phyloP scores from a whole-genome alignment of 1,140 invertebrate species.

The Saccostrea echinata region DNA sequence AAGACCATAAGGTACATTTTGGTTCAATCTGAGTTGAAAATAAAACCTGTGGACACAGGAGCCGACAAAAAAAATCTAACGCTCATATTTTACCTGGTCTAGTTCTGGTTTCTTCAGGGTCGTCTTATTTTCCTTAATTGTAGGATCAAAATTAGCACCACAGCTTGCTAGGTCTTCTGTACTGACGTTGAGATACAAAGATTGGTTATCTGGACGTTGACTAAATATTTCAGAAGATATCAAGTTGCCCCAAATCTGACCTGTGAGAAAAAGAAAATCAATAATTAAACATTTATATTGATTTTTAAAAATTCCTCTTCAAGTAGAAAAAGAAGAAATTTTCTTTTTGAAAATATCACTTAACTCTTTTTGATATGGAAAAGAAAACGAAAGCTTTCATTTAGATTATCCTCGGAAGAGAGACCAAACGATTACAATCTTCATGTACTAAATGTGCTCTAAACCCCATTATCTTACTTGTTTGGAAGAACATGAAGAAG shows the following conservation, averaged over 20 bases:
- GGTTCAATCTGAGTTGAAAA: too few relatives aligned
- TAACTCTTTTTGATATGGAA: neutral
- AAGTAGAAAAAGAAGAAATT: too few relatives aligned
- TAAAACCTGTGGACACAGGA: too few relatives aligned
- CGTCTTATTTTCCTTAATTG: conserved; percentile 56
- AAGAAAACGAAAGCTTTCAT: neutral
- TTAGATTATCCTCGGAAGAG: too few relatives aligned
- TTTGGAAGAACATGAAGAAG: conserved; percentile 98
- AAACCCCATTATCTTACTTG: conserved; percentile 81
- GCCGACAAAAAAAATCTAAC: neutral
- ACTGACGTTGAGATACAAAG: conserved; percentile 36
- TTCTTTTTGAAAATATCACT: neutral
- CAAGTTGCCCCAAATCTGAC: conserved; percentile 90
- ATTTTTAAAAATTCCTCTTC: too few relatives aligned
- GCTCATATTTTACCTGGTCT: conserved; percentile 56
- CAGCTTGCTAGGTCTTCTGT: conserved; percentile 80
- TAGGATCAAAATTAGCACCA: conserved; percentile 89
- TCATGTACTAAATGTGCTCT: too few relatives aligned
- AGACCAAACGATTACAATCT: too few relatives aligned
- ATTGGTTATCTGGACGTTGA: conserved; percentile 59
- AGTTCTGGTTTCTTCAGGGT: conserved; percentile 62
- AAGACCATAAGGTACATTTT: too few relatives aligned
- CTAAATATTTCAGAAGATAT: conserved; percentile 94
- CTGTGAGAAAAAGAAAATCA: conserved; percentile 52
- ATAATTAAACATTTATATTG: too few relatives aligned